Conservation (phyloP, 2,888 invertebrate species). For the Orthosia cruda region DNA sequence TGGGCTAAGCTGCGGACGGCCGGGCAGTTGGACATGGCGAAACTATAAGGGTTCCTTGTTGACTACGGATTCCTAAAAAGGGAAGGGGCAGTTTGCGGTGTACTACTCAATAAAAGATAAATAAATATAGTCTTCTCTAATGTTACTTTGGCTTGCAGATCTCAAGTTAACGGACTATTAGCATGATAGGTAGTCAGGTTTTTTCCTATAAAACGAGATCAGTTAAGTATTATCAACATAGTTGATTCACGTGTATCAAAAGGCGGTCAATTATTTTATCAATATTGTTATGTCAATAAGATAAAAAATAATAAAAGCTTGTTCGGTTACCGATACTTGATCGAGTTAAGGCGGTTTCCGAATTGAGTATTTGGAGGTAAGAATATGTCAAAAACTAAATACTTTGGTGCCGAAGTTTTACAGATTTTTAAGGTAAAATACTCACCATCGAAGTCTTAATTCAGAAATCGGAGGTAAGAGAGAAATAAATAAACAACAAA, state of each 20-base stretch:
- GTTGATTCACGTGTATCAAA: slow-evolving; percentile 11
- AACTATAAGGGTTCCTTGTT: too few relatives aligned
- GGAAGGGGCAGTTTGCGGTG: background rate
- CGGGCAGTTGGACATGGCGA: too few relatives aligned
- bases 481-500: too few relatives aligned
- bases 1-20: too few relatives aligned
- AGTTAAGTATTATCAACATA: background rate
- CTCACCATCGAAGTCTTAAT: too few relatives aligned
- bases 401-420: too few relatives aligned
- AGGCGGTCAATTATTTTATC: slow-evolving; percentile 21
- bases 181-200: background rate
- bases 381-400: too few relatives aligned
- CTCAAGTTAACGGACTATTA: background rate
- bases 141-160: background rate
- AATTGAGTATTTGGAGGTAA: too few relatives aligned
- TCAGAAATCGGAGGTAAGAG: too few relatives aligned
- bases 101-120: too few relatives aligned
- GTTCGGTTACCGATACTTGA: background rate
- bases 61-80: background rate
- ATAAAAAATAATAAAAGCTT: background rate
- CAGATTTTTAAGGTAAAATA: too few relatives aligned
- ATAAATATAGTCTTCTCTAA: background rate
- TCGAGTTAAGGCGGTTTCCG: background rate
- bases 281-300: background rate
- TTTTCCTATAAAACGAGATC: background rate